These are phyloP conservation scores for Drosophila oshimai DNA, from an alignment of 1,140 invertebrate genomes.

Conservation along the genomic window DNA sequence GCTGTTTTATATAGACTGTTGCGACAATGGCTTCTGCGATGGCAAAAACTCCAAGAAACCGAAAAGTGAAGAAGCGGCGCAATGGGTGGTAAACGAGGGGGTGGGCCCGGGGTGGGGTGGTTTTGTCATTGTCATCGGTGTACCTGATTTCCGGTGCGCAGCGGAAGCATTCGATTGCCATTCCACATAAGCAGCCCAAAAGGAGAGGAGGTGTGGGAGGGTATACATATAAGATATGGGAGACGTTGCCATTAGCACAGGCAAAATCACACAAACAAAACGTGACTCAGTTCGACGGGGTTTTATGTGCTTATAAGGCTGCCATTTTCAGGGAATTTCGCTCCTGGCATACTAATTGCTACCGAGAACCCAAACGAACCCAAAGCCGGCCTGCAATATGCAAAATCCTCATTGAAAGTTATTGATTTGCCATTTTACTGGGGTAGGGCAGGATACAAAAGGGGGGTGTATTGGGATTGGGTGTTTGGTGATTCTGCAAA, in stretches of 20 bases:
- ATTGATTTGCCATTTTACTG: conserved; percentile 66
- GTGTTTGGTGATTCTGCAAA: conserved; percentile 36
- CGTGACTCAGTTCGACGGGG: conserved; percentile 28
- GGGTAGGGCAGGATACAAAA: conserved; percentile 19
- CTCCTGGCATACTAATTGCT: conserved; percentile 58
- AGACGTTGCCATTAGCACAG: conserved; percentile 25
- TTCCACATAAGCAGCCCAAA: conserved; percentile 32
- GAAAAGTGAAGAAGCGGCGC: conserved; percentile 2
- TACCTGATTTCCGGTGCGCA: conserved; percentile 76
- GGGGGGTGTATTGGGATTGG: background rate
- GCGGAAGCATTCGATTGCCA: conserved; percentile 76
- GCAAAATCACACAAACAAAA: conserved; percentile 25
- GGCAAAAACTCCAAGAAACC: conserved; percentile 8
- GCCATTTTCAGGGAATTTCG: conserved; percentile 8
- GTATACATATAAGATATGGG: background rate
- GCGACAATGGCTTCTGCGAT: conserved; percentile 33
- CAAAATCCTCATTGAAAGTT: conserved; percentile 73
- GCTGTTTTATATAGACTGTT: conserved; percentile 11
- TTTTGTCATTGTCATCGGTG: conserved; percentile 31
- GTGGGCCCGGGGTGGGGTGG: background rate
- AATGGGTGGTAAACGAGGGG: conserved; percentile 7
- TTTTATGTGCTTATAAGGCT: background rate
- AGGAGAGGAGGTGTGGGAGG: background rate
- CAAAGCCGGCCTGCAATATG: conserved; percentile 9
- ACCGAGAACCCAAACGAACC: background rate